A percentile compares a stretch with the other conserved stretches of the same genome.
Evolutionary conservation across 2,113 vertebrate genomes (phyloP).

Genomic region (Puntigrus tetrazona): DNA sequence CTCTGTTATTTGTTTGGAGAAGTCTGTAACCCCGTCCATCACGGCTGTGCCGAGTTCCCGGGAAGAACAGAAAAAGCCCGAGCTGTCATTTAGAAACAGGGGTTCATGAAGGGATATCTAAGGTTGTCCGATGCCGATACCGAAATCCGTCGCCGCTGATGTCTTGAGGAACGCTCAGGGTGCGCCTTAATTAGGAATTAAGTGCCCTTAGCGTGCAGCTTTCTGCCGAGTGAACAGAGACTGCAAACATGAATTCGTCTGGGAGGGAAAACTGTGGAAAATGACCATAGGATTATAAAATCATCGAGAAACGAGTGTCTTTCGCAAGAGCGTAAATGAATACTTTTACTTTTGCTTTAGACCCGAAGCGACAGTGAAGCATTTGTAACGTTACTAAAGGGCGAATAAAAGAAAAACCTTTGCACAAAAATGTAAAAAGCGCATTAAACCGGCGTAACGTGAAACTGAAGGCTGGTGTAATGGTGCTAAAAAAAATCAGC

Average conservation of each 20-base stretch:
- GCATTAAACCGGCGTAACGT: not conserved
- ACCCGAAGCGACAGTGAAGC: not conserved
- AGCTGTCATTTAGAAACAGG: slow-evolving; percentile 58
- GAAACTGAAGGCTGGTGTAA: not conserved
- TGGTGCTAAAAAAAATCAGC: not conserved
- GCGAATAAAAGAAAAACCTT: not conserved
- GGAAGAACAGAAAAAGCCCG: slow-evolving; percentile 60
- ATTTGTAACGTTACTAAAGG: not conserved
- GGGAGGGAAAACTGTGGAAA: not conserved
- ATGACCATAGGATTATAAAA: not conserved
- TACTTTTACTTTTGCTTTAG: not conserved
- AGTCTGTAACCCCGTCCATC: slow-evolving; percentile 62
- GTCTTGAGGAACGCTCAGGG: slow-evolving; percentile 45
- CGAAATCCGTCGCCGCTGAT: slow-evolving; percentile 38
- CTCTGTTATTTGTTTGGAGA: slow-evolving; percentile 74
- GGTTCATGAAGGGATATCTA: not conserved
- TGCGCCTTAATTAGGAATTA: slow-evolving; percentile 48
- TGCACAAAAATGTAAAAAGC: not conserved
- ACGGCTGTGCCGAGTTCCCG: slow-evolving; percentile 45
- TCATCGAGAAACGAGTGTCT: not conserved
- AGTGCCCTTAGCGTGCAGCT: slow-evolving; percentile 35
- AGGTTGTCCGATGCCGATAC: not conserved
- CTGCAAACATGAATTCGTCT: slow-evolving; percentile 40
- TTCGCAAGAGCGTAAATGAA: no score
- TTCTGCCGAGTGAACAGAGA: slow-evolving; percentile 48